Evolutionary conservation across 1,140 invertebrate species (phyloP), one percentile per base, ranked within the genome.

Genomic region (Temnothorax longispinosus): DNA sequence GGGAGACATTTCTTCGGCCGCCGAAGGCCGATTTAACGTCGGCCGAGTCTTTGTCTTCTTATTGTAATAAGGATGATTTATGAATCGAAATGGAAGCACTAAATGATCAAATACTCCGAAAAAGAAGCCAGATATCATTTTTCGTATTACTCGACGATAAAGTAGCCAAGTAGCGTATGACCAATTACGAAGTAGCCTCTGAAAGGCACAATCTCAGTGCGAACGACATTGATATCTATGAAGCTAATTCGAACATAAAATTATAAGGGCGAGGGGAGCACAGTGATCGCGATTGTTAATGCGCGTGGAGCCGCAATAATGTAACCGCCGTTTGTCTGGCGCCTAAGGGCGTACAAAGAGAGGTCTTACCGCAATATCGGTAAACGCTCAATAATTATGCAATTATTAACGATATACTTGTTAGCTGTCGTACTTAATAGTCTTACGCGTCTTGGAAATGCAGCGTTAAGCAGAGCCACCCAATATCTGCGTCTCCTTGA

Each of bases 241-340:
- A 44, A 81, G 64, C 38, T 32, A 56, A 81, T 21, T 32, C 35
- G 15, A 56, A 71, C 50, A 54, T 81, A 71, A 81, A 81, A 71
- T 56, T 81, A 81, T 41, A 56, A 81, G 15, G 15, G 35, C 50
- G 52, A 72, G 69, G 72, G 65, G 54, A 78, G 60, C 54, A 89
- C 88, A 89, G 71, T 72, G 88, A 88, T 88, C 80, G 76, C 58
- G 52, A 89, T 69, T 89, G 88, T 89, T 85, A 88, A 89, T 41
- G 65, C 38, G 38, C 64, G 58, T 21, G 38, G 54, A 62, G 71
- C 85, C 54, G 85, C 75, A 89, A 89, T 89, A 89, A 89, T 86
- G 44, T 77, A 67, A 75, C 71, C 54, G 58, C 50, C 82, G 35
- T 86, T 65, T 76, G 69, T 62, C 88, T 89, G 88, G 88, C 88